Evolutionary conservation across 2,797 vertebrate genomes (phyloP).

Genomic region (Zenarchopterus dispar): DNA sequence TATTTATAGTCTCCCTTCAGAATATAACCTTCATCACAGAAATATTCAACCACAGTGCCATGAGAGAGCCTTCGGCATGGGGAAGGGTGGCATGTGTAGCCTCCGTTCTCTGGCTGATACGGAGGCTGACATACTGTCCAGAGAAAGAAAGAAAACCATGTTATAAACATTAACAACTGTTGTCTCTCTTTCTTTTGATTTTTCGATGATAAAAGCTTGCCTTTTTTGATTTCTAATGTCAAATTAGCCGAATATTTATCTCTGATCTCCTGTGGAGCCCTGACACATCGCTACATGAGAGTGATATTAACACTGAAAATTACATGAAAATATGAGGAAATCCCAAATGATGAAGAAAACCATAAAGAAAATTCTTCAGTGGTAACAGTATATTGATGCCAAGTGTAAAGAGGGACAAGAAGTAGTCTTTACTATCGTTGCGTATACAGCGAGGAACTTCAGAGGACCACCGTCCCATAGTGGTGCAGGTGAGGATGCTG

Average conservation of each 20-base stretch:
- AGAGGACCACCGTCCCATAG: conserved; percentile 76
- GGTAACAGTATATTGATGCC: neutral
- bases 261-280: too few species aligned
- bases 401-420: neutral
- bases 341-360: too few species aligned
- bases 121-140: conserved; percentile 89
- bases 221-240: too few species aligned
- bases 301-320: too few species aligned
- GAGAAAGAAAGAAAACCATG: conserved; percentile 4
- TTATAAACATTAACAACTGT: too few species aligned
- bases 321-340: too few species aligned
- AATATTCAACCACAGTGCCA: conserved; percentile 93
- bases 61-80: conserved; percentile 88
- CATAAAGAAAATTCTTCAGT: too few species aligned
- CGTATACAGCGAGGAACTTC: conserved; percentile 77
- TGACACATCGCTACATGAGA: too few species aligned
- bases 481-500: conserved; percentile 71
- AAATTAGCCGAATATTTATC: too few species aligned
- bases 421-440: conserved; percentile 62
- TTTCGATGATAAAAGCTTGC: too few species aligned
- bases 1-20: conserved; percentile 97
- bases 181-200: too few species aligned
- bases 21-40: conserved; percentile 92
- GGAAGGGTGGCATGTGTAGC: conserved; percentile 91
- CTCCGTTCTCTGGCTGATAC: conserved; percentile 91